Conservation (phyloP, 2,113 vertebrate species). For the Formicarius rufipectus region DNA sequence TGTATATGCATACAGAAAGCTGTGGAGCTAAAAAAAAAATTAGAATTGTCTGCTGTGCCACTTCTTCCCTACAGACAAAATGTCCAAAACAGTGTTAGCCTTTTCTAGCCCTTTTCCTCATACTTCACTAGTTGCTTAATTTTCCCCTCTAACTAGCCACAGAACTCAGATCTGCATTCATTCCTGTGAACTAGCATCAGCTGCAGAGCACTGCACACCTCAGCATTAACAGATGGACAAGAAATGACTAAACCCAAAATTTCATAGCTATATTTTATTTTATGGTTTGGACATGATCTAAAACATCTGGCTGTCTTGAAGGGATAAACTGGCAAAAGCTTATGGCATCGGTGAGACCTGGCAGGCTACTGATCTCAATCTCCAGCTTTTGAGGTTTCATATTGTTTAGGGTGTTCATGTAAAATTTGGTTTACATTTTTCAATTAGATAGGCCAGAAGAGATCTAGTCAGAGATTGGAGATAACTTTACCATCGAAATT, state of each 20-base stretch:
- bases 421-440: constrained; percentile 32
- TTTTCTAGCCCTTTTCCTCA: not conserved
- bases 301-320: not conserved
- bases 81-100: not conserved
- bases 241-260: not conserved
- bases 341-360: not conserved
- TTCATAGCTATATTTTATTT: not conserved
- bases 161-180: not conserved
- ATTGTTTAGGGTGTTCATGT: not conserved
- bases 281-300: not conserved
- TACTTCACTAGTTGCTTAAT: not conserved
- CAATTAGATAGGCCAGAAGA: not conserved
- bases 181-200: not conserved
- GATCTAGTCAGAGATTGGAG: constrained; percentile 6
- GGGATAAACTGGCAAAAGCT: not conserved
- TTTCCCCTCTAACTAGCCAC: not conserved
- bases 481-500: constrained; percentile 32
- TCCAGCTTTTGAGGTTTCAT: not conserved
- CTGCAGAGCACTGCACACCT: not conserved
- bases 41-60: not conserved
- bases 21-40: not conserved
- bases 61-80: not conserved
- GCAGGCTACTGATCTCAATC: not conserved
- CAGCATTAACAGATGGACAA: not conserved
- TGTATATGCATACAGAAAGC: not conserved